phyloP scores from a whole-genome alignment of 2,113 vertebrate species.

The Oncorhynchus clarkii region DNA sequence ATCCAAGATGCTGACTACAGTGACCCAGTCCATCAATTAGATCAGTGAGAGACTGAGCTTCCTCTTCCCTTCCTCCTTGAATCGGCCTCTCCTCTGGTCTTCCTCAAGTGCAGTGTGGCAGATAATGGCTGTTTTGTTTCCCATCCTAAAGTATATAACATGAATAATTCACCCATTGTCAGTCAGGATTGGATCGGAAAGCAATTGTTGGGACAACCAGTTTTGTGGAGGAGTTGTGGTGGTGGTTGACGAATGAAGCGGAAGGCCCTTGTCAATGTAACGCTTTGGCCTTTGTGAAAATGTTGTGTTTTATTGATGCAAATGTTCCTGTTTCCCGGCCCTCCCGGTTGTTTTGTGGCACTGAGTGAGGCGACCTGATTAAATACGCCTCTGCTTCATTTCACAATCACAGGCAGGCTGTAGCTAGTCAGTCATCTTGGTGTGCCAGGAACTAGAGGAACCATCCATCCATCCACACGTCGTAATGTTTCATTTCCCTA shows the following conservation, averaged over 20 bases:
- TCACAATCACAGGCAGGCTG: slow-evolving; percentile 22
- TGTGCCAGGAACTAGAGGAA: slow-evolving; percentile 16
- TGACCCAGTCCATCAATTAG: slow-evolving; percentile 12
- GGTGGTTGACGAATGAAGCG: slow-evolving; percentile 34
- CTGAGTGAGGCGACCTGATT: slow-evolving; percentile 42
- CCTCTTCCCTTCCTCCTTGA: no score
- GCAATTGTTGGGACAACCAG: slow-evolving; percentile 53
- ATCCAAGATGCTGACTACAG: slow-evolving; percentile 9
- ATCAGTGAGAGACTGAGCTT: slow-evolving; percentile 7
- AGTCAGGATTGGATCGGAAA: slow-evolving; percentile 51
- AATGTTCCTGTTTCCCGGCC: slow-evolving; percentile 14
- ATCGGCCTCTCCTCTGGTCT: slow-evolving; percentile 14
- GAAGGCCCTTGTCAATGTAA: slow-evolving; percentile 38
- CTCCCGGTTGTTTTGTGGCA: no score
- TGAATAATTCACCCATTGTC: slow-evolving; percentile 63
- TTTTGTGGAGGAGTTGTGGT: slow-evolving; percentile 26
- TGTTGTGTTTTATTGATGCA: slow-evolving; percentile 66
- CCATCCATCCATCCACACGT: neutral
- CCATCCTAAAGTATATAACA: slow-evolving; percentile 54
- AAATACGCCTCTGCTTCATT: slow-evolving; percentile 52
- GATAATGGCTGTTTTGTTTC: slow-evolving; percentile 67
- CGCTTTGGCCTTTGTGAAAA: slow-evolving; percentile 50
- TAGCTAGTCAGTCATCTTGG: slow-evolving; percentile 5
- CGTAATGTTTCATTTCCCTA: slow-evolving; percentile 11
- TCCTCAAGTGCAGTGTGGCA: slow-evolving; percentile 50